Base-by-base conservation (phyloP, 2,888 invertebrate genomes). In the Heliconius erato region DNA sequence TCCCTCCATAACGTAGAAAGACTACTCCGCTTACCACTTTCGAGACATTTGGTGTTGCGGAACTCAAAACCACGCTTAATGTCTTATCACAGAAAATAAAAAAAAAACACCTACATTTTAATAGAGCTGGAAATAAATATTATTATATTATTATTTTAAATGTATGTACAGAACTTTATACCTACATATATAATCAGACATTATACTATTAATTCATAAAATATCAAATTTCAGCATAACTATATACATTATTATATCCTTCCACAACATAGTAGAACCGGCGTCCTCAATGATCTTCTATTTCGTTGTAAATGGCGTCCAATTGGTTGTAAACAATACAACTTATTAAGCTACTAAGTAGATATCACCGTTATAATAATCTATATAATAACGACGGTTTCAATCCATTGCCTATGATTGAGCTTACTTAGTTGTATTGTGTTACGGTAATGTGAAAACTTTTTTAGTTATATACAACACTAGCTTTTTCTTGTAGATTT, bases 371-470 rank as follows among this genome's bases (percentile, higher is more conserved):
- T 83, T 81, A 83, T 72, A 71, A 76, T 76, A 23, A 68, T 68
- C 28, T 68, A 54, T 54, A 54, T 54, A 40, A 49, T 78, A n/a
- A 78, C 28, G 44, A 78, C 19, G 68, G 49, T 78, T 78, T 76
- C 40, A 63, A 63, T 63, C 40, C 40, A 76, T 63, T 76, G 63
- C 76, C 16, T 76, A 76, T 40, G 76, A 59, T 59, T 76, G 35
- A 76, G 40, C 35, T 63, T 76, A 49, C 23, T 26, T 44, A 71
- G n/a, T 44, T 3, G 26, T 76, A 9, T 26, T 76, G 16, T 40
- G 16, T 35, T 63, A 76, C 26, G 71, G 71, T 44, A 71, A 40
- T 76, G 23, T 93, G 93, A 92, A 93, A 93, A 92, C 91, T 89
- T 93, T 92, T 92, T 11, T n/a, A n/a, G 19, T 93, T 92, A 26